A percentile compares a stretch with the other conserved stretches of the same genome.
Conservation (phyloP, 2,113 vertebrate species). For the Vulpes vulpes region DNA sequence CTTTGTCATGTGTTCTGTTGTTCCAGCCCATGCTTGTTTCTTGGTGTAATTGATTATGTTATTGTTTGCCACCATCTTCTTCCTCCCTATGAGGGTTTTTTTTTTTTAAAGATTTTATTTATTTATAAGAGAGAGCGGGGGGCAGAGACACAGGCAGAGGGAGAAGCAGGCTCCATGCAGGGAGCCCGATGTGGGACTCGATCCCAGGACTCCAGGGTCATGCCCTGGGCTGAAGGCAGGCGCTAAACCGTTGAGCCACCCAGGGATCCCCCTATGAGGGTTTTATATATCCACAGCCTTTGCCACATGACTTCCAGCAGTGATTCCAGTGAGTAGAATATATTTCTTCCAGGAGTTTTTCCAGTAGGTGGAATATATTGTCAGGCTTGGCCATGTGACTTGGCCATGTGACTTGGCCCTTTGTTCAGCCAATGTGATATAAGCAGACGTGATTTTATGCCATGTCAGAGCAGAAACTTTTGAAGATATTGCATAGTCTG, state of each 20-base stretch:
- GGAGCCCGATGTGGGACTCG: too few species aligned
- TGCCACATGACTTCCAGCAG: constrained; percentile 1
- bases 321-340: neutral
- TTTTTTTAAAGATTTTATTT: too few species aligned
- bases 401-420: neutral
- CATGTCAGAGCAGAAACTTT: neutral
- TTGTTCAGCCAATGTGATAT: neutral
- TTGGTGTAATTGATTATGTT: neutral
- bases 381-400: neutral
- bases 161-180: too few species aligned
- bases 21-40: neutral
- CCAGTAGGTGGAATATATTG: neutral
- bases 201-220: too few species aligned
- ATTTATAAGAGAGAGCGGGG: too few species aligned
- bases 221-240: too few species aligned
- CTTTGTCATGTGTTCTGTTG: neutral
- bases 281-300: neutral
- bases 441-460: neutral
- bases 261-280: too few species aligned
- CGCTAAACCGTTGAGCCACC: too few species aligned
- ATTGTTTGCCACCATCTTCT: neutral
- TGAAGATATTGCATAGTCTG: neutral
- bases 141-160: too few species aligned
- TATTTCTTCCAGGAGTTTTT: constrained; percentile 38
- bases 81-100: neutral